phyloP scores from a whole-genome alignment of 1,140 invertebrate genomes.

The Cepaea nemoralis region DNA sequence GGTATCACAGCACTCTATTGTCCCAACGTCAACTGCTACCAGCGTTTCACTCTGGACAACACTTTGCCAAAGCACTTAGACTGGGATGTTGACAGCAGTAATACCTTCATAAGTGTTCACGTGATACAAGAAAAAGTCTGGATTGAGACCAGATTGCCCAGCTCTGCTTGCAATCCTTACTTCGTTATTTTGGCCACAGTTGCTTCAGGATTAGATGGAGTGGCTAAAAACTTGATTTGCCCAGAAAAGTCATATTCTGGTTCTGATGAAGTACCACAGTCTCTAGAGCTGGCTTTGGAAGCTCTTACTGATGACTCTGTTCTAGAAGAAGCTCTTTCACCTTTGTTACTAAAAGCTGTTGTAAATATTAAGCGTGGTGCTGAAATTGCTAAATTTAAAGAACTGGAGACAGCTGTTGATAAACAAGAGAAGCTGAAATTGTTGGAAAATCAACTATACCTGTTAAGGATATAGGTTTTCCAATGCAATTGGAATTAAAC shows the following conservation, averaged over 20 bases:
- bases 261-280: constrained; percentile 37
- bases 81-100: constrained; percentile 36
- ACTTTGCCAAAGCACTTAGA: constrained; percentile 2
- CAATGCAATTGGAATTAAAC: too few relatives aligned
- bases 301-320: constrained; percentile 43
- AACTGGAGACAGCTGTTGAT: not conserved
- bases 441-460: constrained; percentile 1
- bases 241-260: not conserved
- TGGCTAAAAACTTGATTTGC: constrained; percentile 32
- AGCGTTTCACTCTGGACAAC: not conserved
- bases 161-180: constrained; percentile 39
- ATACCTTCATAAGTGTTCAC: constrained; percentile 1
- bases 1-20: constrained; percentile 26
- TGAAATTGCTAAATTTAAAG: constrained; percentile 35
- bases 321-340: constrained; percentile 44
- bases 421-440: constrained; percentile 1
- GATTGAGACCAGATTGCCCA: constrained; percentile 28
- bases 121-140: not conserved
- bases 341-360: constrained; percentile 45
- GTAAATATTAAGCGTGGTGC: constrained; percentile 43
- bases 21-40: constrained; percentile 43
- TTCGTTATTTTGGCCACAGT: constrained; percentile 34
- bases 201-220: constrained; percentile 40
- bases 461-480: not conserved
- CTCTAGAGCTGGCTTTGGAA: constrained; percentile 46